Base-by-base conservation (phyloP, 2,888 invertebrate species). In the Leptinotarsa peninsularis region DNA sequence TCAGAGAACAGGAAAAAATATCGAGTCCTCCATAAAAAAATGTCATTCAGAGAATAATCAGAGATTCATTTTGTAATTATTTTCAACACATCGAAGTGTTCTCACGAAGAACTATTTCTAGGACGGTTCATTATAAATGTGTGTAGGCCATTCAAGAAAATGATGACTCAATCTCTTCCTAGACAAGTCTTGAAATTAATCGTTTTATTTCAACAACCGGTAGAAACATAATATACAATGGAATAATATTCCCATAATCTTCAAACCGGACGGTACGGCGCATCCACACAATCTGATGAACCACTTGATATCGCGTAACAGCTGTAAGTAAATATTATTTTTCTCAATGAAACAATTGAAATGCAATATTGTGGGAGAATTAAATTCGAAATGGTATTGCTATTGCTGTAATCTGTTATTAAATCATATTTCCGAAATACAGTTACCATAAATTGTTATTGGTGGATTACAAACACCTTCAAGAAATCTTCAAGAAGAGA, bases 201-300 rank as follows among this genome's bases (percentile, higher is more conserved):
- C 33, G 43, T 43, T 63, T 15, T 33, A 4, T 63, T 63, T 63
- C 43, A 27, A n/a, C 63, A 63, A 14, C 27, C 7, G 15, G 17
- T n/a, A 63, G 4, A 63, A 63, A 63, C 27, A 27, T 63, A 13
- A 27, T 5, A 33, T 17, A 63, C 63, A 63, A 63, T 63, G 63
- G 7, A 63, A 63, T 21, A 33, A 43, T 43, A 2, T 43, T 63
- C 63, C 63, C 63, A 63, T 63, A 33, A 15, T 43, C 43, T 10
- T 43, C 63, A 63, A n/a, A 10, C 33, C 33, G 14, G 63, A 18
- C 18, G 63, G 63, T 7, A 5, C 33, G 33, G 63, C 63, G 63
- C 63, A 63, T 63, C 63, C 63, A 63, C 17, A 43, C 13, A 15
- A 63, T 63, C 43, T 10, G 43, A 63, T 63, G 43, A 63, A 63